Conservation (phyloP, 2,888 invertebrate species). For the Aplocera efformata region DNA sequence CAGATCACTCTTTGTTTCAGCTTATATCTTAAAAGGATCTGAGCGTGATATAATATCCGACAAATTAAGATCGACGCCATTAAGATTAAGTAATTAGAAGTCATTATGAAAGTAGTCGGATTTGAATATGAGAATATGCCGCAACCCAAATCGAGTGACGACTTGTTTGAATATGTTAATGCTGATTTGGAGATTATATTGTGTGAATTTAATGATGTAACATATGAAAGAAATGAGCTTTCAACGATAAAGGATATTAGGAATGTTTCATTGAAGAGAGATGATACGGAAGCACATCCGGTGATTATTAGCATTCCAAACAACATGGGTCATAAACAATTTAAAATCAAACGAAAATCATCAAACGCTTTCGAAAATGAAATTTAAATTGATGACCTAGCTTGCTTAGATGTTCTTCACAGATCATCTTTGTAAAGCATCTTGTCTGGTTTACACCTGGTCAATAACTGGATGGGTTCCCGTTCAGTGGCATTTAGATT, state of each 20-base stretch:
- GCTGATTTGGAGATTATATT: conserved; percentile 1
- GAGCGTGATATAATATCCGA: conserved; percentile 29
- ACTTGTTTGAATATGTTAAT: conserved; percentile 7
- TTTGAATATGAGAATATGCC: too few relatives aligned
- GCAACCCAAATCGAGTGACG: neutral
- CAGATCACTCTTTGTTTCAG: conserved; percentile 22
- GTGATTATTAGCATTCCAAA: neutral
- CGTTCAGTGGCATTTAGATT: too few relatives aligned
- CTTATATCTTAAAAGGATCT: conserved; percentile 42
- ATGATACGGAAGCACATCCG: conserved; percentile 3
- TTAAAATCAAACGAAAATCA: neutral
- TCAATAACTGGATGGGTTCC: conserved; percentile 1
- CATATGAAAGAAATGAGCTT: conserved; percentile 1
- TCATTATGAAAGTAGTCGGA: conserved; percentile 12
- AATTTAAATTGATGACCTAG: too few relatives aligned
- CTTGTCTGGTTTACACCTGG: too few relatives aligned
- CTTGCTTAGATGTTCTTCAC: too few relatives aligned
- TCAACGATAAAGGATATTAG: conserved; percentile 3
- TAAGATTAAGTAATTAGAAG: conserved; percentile 28
- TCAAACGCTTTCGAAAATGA: neutral
- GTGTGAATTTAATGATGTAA: neutral
- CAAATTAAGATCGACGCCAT: conserved; percentile 21
- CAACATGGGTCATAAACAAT: neutral
- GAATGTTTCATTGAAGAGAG: neutral
- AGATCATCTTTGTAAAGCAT: too few relatives aligned